phyloP scores from a whole-genome alignment of 2,888 invertebrate species.

The Ametastegia equiseti region DNA sequence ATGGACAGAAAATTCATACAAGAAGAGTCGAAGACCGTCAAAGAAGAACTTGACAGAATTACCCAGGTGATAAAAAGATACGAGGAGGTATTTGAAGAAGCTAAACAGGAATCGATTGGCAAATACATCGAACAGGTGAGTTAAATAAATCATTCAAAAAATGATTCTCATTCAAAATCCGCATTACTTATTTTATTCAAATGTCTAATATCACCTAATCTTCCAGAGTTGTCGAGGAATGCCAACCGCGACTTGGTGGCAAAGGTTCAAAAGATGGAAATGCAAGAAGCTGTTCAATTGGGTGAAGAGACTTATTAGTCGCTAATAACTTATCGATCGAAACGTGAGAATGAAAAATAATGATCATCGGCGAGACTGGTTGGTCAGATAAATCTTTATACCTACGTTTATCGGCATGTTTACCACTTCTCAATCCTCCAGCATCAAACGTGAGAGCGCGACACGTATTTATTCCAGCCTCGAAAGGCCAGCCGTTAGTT shows the following conservation, averaged over 20 bases:
- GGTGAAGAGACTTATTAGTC: neutral
- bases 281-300: neutral
- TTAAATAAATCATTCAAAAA: neutral
- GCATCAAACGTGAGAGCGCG: conserved; percentile 8
- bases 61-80: neutral
- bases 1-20: neutral
- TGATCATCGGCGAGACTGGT: neutral
- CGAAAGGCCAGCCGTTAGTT: neutral
- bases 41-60: neutral
- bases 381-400: conserved; percentile 18
- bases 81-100: neutral
- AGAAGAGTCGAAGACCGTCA: neutral
- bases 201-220: neutral
- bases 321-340: neutral
- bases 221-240: neutral
- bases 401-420: conserved; percentile 14
- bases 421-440: neutral
- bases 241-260: conserved; percentile 26
- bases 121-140: conserved; percentile 21
- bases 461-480: conserved; percentile 1
- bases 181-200: neutral
- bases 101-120: neutral
- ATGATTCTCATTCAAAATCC: neutral
- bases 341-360: neutral
- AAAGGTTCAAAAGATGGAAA: conserved; percentile 17